Base-by-base conservation (phyloP, 2,113 vertebrate genomes). In the Zosterops lateralis region DNA sequence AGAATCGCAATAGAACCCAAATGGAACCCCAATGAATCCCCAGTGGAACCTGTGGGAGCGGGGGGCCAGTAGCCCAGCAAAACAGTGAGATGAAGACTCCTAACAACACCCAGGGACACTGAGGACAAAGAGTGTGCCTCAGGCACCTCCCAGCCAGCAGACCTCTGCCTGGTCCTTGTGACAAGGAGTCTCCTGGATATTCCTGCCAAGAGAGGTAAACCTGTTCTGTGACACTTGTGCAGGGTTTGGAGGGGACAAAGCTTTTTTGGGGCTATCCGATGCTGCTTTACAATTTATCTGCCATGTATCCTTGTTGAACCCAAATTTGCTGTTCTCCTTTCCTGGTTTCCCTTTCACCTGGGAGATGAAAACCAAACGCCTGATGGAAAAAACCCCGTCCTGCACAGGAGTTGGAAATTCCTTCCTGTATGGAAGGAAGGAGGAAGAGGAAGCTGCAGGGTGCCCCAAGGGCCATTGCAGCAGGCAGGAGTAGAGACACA, bases 21-120 rank as follows among this genome's bases (percentile, higher is more conserved):
- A 5, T 1, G 12, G n/a, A 64, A 11, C 47, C n/a, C 40, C 1
- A 36, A 6, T 1, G 0, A 14, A 36, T n/a, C 19, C 29, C 40
- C 34, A 64, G 1, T 0, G 2, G 60, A 51, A 80, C 0, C 1
- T 8, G 12, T 6, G 5, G 2, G 24, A 32, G 15, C 24, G 4
- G 6, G 6, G 40, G 19, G 8, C 4, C 24, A 89, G 31, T 40
- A 54, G 53, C 61, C 13, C 38, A 67, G 9, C n/a, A 34, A 50
- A n/a, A 36, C 16, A 87, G 47, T 8, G 7, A 79, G 19, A 4
- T 9, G 19, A 51, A 56, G 34, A 61, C 17, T 22, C 40, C 36
- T 38, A 67, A 12, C 29, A 74, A 26, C 26, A 6, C 26, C 34
- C 40, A 67, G 31, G n/a, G 31, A 12, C 7, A n/a, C 38, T 19